Conservation (phyloP, 1,140 invertebrate species). For the Campoletis sonorensis region DNA sequence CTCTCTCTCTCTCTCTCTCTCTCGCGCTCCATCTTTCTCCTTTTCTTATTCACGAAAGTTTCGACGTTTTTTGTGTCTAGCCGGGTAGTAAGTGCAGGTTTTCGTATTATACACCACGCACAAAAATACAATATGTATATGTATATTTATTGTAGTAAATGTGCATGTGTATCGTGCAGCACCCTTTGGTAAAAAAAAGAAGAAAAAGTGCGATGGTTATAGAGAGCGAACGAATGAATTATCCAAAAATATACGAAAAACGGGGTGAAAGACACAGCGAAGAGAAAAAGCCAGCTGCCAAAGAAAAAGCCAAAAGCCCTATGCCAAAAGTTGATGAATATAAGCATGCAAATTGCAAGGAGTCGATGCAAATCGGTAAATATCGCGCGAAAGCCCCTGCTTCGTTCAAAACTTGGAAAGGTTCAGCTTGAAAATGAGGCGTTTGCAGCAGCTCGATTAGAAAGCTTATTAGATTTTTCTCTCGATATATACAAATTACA, state of each 20-base stretch:
- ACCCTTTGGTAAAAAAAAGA: background rate
- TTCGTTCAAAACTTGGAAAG: background rate
- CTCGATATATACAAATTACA: conserved; percentile 2
- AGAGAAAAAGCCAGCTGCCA: background rate
- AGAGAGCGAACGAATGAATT: conserved; percentile 17
- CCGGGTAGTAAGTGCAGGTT: conserved; percentile 74
- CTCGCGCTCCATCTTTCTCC: conserved; percentile 7
- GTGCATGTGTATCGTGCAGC: background rate
- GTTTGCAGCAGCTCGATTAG: background rate
- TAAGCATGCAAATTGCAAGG: conserved; percentile 69
- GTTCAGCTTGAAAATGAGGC: background rate
- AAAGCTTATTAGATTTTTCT: conserved; percentile 7
- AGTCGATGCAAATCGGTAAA: conserved; percentile 70
- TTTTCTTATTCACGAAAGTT: conserved; percentile 51
- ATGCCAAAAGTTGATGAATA: conserved; percentile 42
- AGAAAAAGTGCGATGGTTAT: background rate
- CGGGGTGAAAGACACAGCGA: conserved; percentile 7
- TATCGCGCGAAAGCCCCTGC: conserved; percentile 16
- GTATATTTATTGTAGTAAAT: background rate
- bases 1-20: conserved; percentile 15
- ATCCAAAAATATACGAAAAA: conserved; percentile 24
- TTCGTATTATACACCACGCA: conserved; percentile 48
- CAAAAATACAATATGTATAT: conserved; percentile 40
- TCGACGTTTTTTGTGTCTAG: conserved; percentile 75
- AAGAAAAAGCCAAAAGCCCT: no score